phyloP scores from a whole-genome alignment of 2,888 invertebrate genomes.

The Leptinotarsa peninsularis region DNA sequence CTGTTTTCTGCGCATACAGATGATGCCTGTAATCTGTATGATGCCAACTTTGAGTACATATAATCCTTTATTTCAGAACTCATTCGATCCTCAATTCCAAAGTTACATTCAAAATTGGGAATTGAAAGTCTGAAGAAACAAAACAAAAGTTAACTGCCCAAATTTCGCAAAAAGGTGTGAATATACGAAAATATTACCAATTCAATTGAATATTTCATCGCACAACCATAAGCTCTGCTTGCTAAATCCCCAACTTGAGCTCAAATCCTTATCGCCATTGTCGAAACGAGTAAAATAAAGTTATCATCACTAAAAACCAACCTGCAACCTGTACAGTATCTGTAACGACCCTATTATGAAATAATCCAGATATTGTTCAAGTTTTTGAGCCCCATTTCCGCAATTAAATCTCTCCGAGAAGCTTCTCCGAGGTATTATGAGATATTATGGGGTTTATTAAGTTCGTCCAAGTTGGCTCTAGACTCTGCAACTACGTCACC shows the following conservation, averaged over 20 bases:
- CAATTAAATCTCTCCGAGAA: constrained; percentile 59
- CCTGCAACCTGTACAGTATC: neutral
- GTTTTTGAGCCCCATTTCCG: constrained; percentile 63
- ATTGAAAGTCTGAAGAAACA: too few species aligned
- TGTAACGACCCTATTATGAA: constrained; percentile 39
- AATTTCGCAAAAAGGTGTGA: too few species aligned
- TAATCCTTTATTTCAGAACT: too few species aligned
- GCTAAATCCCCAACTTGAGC: neutral
- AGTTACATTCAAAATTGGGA: too few species aligned
- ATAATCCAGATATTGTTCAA: constrained; percentile 61
- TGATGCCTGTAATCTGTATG: too few species aligned
- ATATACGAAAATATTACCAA: too few species aligned
- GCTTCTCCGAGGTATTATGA: constrained; percentile 43
- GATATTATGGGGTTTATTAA: constrained; percentile 59
- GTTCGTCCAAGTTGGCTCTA: constrained; percentile 54
- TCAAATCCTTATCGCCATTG: neutral
- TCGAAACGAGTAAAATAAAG: neutral
- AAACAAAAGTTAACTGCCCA: too few species aligned
- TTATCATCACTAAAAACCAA: constrained; percentile 17
- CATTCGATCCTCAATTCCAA: too few species aligned
- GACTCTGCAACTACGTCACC: constrained; percentile 20
- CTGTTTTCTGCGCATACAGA: too few species aligned
- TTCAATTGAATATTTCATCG: neutral
- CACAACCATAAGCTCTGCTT: neutral
- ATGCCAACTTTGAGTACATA: too few species aligned